phyloP scores from a whole-genome alignment of 2,113 vertebrate species.

The Madoqua kirkii region DNA sequence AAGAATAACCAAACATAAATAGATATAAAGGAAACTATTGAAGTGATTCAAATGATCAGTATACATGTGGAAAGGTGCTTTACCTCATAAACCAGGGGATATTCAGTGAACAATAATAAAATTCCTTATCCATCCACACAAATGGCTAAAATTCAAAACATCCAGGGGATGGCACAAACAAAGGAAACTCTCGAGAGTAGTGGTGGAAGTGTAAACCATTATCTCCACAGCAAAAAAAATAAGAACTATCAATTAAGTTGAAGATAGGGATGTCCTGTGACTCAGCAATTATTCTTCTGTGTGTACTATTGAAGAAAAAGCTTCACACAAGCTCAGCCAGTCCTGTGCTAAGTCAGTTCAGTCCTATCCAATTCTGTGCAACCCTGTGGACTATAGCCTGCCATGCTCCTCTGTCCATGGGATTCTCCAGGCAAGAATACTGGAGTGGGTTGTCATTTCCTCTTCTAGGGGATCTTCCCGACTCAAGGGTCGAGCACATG shows the following conservation, averaged over 20 bases:
- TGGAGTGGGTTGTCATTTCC: not conserved
- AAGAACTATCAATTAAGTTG: not conserved
- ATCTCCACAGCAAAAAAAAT: not conserved
- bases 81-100: not conserved
- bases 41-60: not conserved
- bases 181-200: not conserved
- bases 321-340: not conserved
- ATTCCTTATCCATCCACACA: not conserved
- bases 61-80: not conserved
- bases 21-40: rapidly evolving
- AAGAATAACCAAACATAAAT: not conserved
- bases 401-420: not conserved
- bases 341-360: not conserved
- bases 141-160: not conserved
- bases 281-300: not conserved
- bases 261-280: not conserved
- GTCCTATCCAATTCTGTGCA: not conserved
- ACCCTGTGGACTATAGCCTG: rapidly evolving
- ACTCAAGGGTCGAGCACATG: rapidly evolving
- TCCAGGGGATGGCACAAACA: not conserved
- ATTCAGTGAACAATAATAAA: not conserved
- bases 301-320: not conserved
- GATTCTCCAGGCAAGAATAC: not conserved
- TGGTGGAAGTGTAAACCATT: not conserved
- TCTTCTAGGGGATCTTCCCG: not conserved